These are phyloP conservation scores for Steinernema khuongi DNA, from an alignment of 1,140 invertebrate species.

Conservation along the genomic window DNA sequence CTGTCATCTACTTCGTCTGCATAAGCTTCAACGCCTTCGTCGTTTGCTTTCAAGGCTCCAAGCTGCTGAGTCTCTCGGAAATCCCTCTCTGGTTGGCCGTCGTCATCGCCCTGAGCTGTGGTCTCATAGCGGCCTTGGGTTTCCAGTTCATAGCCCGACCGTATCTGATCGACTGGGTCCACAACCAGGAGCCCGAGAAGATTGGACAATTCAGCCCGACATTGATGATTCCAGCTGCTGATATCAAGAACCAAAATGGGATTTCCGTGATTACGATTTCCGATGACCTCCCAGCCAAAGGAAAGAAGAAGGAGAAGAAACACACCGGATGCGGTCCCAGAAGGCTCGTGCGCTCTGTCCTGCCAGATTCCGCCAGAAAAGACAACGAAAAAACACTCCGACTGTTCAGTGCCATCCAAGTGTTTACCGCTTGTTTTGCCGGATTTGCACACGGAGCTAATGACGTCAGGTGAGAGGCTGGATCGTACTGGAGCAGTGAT, in stretches of 20 bases:
- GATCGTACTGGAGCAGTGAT: too few relatives aligned
- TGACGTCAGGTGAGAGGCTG: conserved; percentile 70
- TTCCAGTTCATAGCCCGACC: background rate
- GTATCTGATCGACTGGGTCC: background rate
- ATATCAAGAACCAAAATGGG: background rate
- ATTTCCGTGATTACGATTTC: background rate
- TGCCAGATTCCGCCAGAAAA: background rate
- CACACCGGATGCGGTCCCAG: background rate
- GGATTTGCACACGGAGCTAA: conserved; percentile 97
- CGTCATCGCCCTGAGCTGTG: background rate
- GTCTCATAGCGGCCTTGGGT: background rate
- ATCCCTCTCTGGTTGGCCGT: conserved; percentile 11
- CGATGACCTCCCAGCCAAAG: background rate
- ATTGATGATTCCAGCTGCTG: background rate
- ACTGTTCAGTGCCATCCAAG: conserved; percentile 59
- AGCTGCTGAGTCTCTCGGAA: background rate
- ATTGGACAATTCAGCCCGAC: background rate
- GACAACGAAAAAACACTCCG: conserved; percentile 10
- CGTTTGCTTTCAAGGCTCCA: conserved; percentile 79
- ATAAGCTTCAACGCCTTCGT: conserved; percentile 84
- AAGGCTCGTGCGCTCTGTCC: background rate
- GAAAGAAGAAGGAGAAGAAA: background rate
- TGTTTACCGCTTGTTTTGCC: conserved; percentile 89
- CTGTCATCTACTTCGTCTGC: conserved; percentile 84
- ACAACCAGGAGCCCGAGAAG: background rate